Conservation (phyloP, 2,113 vertebrate species). For the Chiloscyllium plagiosum region DNA sequence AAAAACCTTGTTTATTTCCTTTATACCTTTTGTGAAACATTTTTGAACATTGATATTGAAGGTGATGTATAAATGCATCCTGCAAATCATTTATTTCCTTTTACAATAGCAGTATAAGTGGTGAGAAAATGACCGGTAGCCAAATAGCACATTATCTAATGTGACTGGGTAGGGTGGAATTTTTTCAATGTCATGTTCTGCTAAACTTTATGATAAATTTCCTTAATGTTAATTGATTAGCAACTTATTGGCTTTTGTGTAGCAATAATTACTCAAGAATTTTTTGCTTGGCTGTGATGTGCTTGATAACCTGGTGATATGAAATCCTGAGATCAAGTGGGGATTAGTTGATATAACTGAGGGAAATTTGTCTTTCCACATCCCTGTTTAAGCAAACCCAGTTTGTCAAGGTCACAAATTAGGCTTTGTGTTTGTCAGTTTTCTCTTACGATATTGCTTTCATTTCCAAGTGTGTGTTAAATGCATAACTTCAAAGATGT, state of each 20-base stretch:
- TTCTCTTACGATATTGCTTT: background rate
- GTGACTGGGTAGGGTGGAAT: background rate
- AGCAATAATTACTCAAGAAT: background rate
- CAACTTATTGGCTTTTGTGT: background rate
- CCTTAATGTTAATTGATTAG: background rate
- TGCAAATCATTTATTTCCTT: background rate
- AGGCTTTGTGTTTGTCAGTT: background rate
- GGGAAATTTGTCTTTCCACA: background rate
- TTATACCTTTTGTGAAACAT: too few species aligned
- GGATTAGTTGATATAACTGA: background rate
- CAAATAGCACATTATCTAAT: background rate
- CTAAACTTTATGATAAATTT: background rate
- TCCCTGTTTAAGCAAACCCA: too few species aligned
- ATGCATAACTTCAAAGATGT: background rate
- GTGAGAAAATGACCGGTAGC: background rate
- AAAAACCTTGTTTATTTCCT: too few species aligned
- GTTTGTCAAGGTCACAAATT: too few species aligned
- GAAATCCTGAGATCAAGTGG: background rate
- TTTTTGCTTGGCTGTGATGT: background rate
- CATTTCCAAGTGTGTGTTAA: background rate
- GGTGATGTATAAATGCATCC: too few species aligned
- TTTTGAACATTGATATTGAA: too few species aligned
- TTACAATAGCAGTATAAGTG: too few species aligned
- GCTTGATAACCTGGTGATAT: background rate
- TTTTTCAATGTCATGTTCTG: background rate